These are phyloP conservation scores for Darevskia mixta DNA, from an alignment of 2,797 vertebrate genomes.

Conservation along the genomic window DNA sequence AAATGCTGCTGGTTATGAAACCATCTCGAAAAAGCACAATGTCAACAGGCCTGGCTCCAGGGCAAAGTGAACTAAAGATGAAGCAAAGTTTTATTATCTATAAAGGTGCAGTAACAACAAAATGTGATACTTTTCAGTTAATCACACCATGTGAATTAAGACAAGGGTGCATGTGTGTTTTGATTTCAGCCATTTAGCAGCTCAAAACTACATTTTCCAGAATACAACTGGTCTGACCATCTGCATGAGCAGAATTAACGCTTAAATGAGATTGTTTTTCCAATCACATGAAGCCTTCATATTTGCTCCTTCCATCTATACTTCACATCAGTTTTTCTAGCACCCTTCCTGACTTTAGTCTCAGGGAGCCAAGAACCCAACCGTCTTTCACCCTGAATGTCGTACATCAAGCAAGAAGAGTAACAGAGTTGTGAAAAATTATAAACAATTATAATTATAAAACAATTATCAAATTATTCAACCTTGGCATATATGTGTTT, in stretches of 20 bases:
- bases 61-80: slow-evolving; percentile 7
- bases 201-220: background rate
- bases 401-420: background rate
- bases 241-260: background rate
- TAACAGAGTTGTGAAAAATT: background rate
- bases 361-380: background rate
- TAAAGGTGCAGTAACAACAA: slow-evolving; percentile 3
- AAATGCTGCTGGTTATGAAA: slow-evolving; percentile 46
- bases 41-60: slow-evolving; percentile 6
- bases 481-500: too few relatives aligned
- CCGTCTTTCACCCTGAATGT: background rate
- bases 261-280: background rate
- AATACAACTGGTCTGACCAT: background rate
- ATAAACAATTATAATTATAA: background rate
- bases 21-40: slow-evolving; percentile 15
- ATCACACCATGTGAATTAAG: background rate
- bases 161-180: background rate
- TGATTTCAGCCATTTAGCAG: background rate
- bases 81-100: background rate
- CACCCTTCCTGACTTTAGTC: background rate
- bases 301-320: background rate
- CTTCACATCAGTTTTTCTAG: background rate
- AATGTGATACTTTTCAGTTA: background rate
- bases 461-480: background rate
- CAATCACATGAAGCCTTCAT: background rate